Conservation (phyloP, 1,140 invertebrate species). For the Akabosia matsudoensis region DNA sequence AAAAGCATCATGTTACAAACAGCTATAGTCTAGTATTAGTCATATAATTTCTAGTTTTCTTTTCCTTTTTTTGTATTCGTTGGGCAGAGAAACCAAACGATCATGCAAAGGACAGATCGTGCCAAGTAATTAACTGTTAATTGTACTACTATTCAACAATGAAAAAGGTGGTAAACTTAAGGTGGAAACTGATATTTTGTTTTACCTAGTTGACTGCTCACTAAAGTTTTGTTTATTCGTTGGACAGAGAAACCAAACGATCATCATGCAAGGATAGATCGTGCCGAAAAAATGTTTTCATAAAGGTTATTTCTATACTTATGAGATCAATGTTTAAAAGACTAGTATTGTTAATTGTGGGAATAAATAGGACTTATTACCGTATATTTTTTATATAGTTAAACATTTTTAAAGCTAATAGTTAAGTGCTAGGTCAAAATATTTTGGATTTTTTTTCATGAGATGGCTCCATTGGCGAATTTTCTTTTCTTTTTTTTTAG, state of each 20-base stretch:
- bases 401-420: background rate
- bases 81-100: too few species aligned
- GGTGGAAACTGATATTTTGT: background rate
- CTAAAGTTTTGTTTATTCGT: background rate
- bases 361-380: too few species aligned
- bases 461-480: background rate
- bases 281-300: background rate
- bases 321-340: too few species aligned
- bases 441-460: background rate
- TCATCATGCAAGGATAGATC: background rate
- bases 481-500: background rate
- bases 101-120: too few species aligned
- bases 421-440: background rate
- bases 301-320: too few species aligned
- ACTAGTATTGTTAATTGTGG: too few species aligned
- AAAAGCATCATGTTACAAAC: too few species aligned
- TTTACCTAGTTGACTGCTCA: background rate
- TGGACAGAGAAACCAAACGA: constrained; percentile 12
- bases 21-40: too few species aligned
- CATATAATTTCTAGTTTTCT: too few species aligned
- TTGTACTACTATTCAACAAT: too few species aligned
- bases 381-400: background rate
- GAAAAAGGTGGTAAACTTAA: background rate
- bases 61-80: too few species aligned
- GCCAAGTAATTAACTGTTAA: too few species aligned